Evolutionary conservation across 2,797 vertebrate species (phyloP), one percentile per base, ranked within the genome.

Genomic region (Ctenochaetus hawaiiensis): DNA sequence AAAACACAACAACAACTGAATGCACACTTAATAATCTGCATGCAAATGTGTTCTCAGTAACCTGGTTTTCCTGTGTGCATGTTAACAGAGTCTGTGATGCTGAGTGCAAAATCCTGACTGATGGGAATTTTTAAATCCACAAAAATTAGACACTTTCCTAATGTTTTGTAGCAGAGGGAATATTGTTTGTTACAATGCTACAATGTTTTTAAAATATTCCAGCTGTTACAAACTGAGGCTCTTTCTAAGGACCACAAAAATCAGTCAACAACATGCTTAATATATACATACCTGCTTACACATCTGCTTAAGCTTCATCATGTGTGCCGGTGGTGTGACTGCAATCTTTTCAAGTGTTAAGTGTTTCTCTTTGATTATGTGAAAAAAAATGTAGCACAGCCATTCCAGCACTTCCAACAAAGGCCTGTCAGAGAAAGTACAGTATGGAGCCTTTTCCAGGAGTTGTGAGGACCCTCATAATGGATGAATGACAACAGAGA

Each of bases 401-500:
- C 14, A 23, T 52, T 63, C 20, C 68, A 49, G 51, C 37, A 16
- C 3, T 30, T 47, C 51, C 23, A 75, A 48, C 47, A 68, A 67
- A 71, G n/a, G 39, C 66, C 61, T 59, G 41, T 34, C 64, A 59
- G 47, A 45, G 18, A 53, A 45, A 18, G 8, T 18, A 47, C 44
- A n/a, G 22, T 18, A 5, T 20, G n/a, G n/a, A 64, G 64, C 11
- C 1, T 2, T 60, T 39, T 63, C 20, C 0, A 53, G 9, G n/a
- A 57, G 52, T 23, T 18, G 60, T 8, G 9, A 13, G 17, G 20
- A 18, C 23, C 45, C 72, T 12, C 39, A 9, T 48, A 53, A 39
- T 60, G 34, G 39, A 5, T 73, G 51, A 77, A 71, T 1, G 53
- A 76, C 7, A 69, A 60, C 39, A 41, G 45, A 54, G 58, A 63